Percentiles rank a stretch among this genome's conserved stretches.
phyloP scores from a whole-genome alignment of 2,888 invertebrate species.

The Drosophila anomalata region DNA sequence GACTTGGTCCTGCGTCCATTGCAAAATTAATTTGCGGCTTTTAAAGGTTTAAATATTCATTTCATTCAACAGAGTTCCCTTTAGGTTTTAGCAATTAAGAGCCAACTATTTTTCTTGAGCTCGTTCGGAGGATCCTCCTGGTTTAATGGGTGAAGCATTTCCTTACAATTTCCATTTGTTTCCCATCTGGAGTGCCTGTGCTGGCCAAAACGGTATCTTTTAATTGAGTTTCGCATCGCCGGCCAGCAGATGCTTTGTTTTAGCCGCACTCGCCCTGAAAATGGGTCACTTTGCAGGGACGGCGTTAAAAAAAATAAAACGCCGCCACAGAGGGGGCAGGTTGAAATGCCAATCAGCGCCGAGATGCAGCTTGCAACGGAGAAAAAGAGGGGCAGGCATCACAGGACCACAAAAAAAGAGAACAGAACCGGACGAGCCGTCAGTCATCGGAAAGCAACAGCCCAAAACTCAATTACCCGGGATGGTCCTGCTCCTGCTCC shows the following conservation, averaged over 20 bases:
- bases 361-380: constrained; percentile 1
- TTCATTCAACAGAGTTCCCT: no score
- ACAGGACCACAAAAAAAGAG: neutral
- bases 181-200: neutral
- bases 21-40: neutral
- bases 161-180: neutral
- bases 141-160: neutral
- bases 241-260: constrained; percentile 7
- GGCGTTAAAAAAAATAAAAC: neutral
- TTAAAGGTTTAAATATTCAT: neutral
- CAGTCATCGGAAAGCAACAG: constrained; percentile 68
- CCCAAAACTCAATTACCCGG: constrained; percentile 71
- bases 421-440: constrained; percentile 37
- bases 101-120: no score
- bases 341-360: constrained; percentile 28
- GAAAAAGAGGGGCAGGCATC: neutral
- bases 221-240: constrained; percentile 36
- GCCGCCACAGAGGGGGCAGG: neutral
- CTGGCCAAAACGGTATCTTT: constrained; percentile 23
- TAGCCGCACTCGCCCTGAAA: constrained; percentile 18
- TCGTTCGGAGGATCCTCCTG: no score
- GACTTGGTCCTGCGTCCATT: neutral
- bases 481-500: constrained; percentile 19
- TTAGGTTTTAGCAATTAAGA: no score
- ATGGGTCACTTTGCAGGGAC: constrained; percentile 35